A percentile compares a stretch with the other conserved stretches of the same genome.
Conservation (phyloP, 2,888 invertebrate species). For the Drosophila falleni region DNA sequence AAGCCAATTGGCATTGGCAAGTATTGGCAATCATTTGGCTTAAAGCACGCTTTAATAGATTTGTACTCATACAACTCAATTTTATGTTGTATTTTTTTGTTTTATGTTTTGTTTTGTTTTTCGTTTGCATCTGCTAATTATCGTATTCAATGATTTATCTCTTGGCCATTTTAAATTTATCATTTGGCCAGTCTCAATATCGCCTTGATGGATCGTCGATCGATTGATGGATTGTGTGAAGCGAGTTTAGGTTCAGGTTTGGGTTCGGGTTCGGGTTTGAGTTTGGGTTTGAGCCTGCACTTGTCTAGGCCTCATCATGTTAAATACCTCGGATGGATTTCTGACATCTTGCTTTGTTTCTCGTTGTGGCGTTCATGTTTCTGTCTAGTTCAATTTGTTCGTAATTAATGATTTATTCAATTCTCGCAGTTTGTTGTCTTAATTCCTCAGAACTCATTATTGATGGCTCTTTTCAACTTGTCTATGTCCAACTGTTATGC, state of each 20-base stretch:
- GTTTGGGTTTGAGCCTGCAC: conserved; percentile 18
- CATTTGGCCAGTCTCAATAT: conserved; percentile 63
- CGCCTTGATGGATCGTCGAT: conserved; percentile 75
- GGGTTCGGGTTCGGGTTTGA: not conserved
- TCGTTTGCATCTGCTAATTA: conserved; percentile 69
- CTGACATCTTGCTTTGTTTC: conserved; percentile 77
- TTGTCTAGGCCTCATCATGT: conserved; percentile 54
- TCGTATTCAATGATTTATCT: conserved; percentile 73
- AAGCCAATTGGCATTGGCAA: conserved; percentile 43
- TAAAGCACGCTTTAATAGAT: conserved; percentile 15
- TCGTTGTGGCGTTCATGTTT: conserved; percentile 39
- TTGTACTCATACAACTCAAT: conserved; percentile 50
- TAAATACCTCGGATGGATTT: conserved; percentile 65
- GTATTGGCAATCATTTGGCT: conserved; percentile 15
- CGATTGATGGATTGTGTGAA: conserved; percentile 80
- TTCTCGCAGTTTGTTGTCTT: conserved; percentile 67
- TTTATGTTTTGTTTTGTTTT: conserved; percentile 50
- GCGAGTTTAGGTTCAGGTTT: conserved; percentile 23
- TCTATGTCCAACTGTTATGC: conserved; percentile 36
- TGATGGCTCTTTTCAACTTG: conserved; percentile 54
- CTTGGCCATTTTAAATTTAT: conserved; percentile 64
- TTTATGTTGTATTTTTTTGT: conserved; percentile 34
- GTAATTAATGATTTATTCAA: conserved; percentile 77
- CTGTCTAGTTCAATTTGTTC: conserved; percentile 59
- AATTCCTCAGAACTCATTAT: conserved; percentile 72